A percentile compares a stretch with the other conserved stretches of the same genome.
phyloP scores from a whole-genome alignment of 2,797 vertebrate genomes.

The Hozukius guyotensis region DNA sequence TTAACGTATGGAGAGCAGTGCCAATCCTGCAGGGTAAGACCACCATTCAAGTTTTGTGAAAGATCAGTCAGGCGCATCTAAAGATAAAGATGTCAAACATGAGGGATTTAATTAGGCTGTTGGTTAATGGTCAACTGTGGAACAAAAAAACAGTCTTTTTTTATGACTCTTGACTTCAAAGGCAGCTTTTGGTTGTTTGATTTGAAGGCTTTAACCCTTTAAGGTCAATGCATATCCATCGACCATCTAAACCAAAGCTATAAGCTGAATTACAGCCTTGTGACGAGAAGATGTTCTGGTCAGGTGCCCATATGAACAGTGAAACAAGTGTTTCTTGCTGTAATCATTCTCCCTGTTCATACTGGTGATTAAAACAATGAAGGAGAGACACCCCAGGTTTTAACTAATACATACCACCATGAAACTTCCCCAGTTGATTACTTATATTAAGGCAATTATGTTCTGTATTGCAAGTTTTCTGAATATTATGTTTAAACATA shows the following conservation, averaged over 20 bases:
- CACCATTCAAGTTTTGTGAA: neutral
- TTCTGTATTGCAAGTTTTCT: no score
- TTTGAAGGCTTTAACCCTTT: neutral
- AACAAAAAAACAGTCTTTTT: neutral
- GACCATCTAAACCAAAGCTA: neutral
- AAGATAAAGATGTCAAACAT: neutral
- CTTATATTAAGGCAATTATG: no score
- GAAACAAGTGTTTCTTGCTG: neutral
- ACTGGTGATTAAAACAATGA: no score
- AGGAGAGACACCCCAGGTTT: no score
- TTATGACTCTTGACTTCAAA: neutral
- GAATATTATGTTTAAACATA: no score
- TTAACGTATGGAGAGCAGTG: slow-evolving; percentile 80
- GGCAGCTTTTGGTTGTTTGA: neutral
- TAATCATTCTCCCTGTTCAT: no score
- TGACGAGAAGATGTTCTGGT: neutral
- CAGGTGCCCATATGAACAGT: neutral
- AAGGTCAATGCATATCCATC: neutral
- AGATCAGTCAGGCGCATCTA: neutral
- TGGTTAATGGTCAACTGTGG: slow-evolving; percentile 16
- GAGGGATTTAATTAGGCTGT: neutral
- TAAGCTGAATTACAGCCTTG: neutral
- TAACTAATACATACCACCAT: no score
- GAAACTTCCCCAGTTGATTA: no score
- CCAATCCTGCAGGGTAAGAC: slow-evolving; percentile 81